These are phyloP conservation scores for Ischnus inquisitorius DNA, from an alignment of 2,888 invertebrate genomes.

Conservation along the genomic window DNA sequence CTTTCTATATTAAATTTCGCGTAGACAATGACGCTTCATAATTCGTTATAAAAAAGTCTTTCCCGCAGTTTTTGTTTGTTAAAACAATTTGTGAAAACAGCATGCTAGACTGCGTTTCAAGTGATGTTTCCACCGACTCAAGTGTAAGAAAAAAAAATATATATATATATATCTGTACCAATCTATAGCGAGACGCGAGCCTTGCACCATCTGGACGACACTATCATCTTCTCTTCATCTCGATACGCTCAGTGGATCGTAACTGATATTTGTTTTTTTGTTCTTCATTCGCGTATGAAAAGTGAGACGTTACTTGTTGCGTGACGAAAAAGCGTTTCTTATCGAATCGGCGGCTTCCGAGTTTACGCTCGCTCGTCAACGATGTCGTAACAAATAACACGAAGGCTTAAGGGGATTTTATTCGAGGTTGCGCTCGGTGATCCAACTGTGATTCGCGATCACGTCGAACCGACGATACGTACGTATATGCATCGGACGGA, in stretches of 20 bases:
- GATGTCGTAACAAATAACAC: constrained; percentile 13
- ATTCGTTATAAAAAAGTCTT: neutral
- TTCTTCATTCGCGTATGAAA: neutral
- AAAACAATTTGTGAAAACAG: neutral
- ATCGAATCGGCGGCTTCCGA: constrained; percentile 18
- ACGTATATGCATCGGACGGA: constrained; percentile 2
- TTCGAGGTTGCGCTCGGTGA: constrained; percentile 27
- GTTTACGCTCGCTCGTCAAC: constrained; percentile 19
- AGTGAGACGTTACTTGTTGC: neutral
- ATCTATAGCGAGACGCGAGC: neutral
- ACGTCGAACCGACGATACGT: constrained; percentile 5
- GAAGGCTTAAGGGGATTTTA: constrained; percentile 26
- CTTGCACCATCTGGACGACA: constrained; percentile 3
- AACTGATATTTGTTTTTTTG: constrained; percentile 21
- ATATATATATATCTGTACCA: no score
- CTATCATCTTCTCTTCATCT: constrained; percentile 8
- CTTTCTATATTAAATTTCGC: neutral
- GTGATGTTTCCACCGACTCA: neutral
- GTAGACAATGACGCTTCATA: no score
- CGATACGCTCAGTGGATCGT: neutral
- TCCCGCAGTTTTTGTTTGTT: neutral
- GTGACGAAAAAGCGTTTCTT: neutral
- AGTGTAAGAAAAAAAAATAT: constrained; percentile 5
- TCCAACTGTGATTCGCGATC: constrained; percentile 31
- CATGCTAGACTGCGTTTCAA: neutral